Percentiles rank a stretch among this genome's conserved stretches.
These are phyloP conservation scores for Agrypnus murinus DNA, from an alignment of 2,888 invertebrate species.

Conservation along the genomic window DNA sequence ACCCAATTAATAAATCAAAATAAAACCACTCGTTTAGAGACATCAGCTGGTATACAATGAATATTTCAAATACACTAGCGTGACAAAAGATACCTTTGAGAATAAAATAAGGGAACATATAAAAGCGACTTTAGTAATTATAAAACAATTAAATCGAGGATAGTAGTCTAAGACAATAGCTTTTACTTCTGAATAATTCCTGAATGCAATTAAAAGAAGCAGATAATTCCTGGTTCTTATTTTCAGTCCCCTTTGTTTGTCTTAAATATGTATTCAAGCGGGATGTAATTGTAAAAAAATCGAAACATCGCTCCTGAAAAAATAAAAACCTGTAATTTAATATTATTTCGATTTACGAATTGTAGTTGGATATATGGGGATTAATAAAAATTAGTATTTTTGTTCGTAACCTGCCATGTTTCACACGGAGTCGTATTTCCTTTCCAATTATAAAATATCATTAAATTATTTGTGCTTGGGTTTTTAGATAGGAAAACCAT, in stretches of 20 bases:
- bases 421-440: slow-evolving; percentile 45
- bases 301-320: slow-evolving; percentile 21
- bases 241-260: slow-evolving; percentile 36
- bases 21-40: slow-evolving; percentile 28
- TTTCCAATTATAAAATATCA: slow-evolving; percentile 35
- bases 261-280: slow-evolving; percentile 18
- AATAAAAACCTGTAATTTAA: slow-evolving; percentile 41
- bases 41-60: slow-evolving; percentile 31
- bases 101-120: slow-evolving; percentile 52
- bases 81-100: slow-evolving; percentile 47
- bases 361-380: slow-evolving; percentile 19
- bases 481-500: slow-evolving; percentile 30
- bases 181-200: slow-evolving; percentile 43
- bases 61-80: slow-evolving; percentile 42
- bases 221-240: slow-evolving; percentile 35
- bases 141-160: slow-evolving; percentile 57
- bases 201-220: slow-evolving; percentile 44
- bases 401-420: slow-evolving; percentile 45
- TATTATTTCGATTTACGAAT: slow-evolving; percentile 24
- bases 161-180: slow-evolving; percentile 29
- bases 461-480: slow-evolving; percentile 40
- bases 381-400: slow-evolving; percentile 50
- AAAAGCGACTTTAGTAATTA: slow-evolving; percentile 56
- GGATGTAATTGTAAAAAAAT: slow-evolving; percentile 36
- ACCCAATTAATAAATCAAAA: slow-evolving; percentile 41